Evolutionary conservation across 30 jellyfish, hydroid and myxozoan species (phyloP).

Genomic region (Sanderia malayensis): DNA sequence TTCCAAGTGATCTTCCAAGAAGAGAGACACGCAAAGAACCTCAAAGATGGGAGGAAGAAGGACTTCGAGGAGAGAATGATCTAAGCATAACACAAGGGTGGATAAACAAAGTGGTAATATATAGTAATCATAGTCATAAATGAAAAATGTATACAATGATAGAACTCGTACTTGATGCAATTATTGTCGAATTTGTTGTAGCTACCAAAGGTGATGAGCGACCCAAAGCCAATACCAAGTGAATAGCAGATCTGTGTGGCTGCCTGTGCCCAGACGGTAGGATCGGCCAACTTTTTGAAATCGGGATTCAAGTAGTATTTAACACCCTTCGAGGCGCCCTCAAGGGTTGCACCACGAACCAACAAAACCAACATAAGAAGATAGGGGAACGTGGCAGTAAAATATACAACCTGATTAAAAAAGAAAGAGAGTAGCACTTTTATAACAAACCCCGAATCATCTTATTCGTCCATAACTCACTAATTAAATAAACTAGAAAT

Average conservation of each 20-base stretch:
- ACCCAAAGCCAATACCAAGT: conserved; percentile 95
- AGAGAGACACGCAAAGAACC: too few relatives aligned
- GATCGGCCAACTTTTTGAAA: conserved; percentile 63
- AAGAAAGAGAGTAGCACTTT: too few relatives aligned
- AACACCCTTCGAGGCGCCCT: conserved; percentile 84
- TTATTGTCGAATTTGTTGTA: conserved; percentile 84
- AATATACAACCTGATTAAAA: conserved; percentile 74
- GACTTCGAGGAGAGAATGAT: too few relatives aligned
- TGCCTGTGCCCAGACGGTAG: conserved; percentile 91
- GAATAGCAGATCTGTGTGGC: conserved; percentile 94
- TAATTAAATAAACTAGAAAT: too few relatives aligned
- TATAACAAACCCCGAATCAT: too few relatives aligned
- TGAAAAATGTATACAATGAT: too few relatives aligned
- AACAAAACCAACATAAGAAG: conserved; percentile 68
- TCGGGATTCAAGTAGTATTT: conserved; percentile 80
- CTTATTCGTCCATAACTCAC: too few relatives aligned
- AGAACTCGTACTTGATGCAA: conserved; percentile 59
- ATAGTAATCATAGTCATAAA: too few relatives aligned
- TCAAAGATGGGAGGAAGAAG: too few relatives aligned
- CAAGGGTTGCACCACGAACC: conserved; percentile 83
- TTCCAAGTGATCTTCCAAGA: too few relatives aligned
- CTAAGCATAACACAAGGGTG: too few relatives aligned
- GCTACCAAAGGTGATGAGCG: conserved; percentile 91
- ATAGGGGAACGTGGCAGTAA: conserved; percentile 94
- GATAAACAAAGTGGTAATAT: too few relatives aligned